phyloP scores from a whole-genome alignment of 2,113 vertebrate genomes.

The Octodon degus region DNA sequence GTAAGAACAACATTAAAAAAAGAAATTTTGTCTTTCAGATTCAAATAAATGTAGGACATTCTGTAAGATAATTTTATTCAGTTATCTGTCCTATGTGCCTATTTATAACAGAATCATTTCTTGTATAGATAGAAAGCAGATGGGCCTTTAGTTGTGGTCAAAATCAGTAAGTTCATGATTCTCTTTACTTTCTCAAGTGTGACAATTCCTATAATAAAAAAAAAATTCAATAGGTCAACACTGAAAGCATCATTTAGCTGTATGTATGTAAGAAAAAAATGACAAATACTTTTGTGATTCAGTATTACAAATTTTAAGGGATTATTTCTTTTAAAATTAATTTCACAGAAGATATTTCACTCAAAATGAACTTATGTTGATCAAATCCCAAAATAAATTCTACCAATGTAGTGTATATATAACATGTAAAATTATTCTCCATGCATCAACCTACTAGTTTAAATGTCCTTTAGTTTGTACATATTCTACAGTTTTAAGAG shows the following conservation, averaged over 20 bases:
- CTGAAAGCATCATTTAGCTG: neutral
- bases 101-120: slow-evolving; percentile 46
- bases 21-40: slow-evolving; percentile 23
- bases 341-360: slow-evolving; percentile 9
- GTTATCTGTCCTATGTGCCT: neutral
- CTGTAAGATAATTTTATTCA: neutral
- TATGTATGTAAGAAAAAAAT: neutral
- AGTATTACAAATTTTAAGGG: neutral
- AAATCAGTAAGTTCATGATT: neutral
- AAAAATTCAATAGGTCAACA: slow-evolving; percentile 34
- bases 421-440: slow-evolving; percentile 40
- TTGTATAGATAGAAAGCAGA: neutral
- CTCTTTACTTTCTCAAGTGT: slow-evolving; percentile 17
- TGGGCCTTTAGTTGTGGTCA: neutral
- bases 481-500: slow-evolving; percentile 52
- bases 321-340: slow-evolving; percentile 42
- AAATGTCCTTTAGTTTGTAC: slow-evolving; percentile 54
- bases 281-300: neutral
- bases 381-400: slow-evolving; percentile 42
- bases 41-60: slow-evolving; percentile 4
- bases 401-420: neutral
- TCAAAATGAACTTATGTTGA: slow-evolving; percentile 50
- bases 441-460: slow-evolving; percentile 12
- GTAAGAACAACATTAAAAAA: neutral
- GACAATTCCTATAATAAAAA: slow-evolving; percentile 9